Evolutionary conservation across 2,888 invertebrate species (phyloP).

Genomic region (Crematogaster levior): DNA sequence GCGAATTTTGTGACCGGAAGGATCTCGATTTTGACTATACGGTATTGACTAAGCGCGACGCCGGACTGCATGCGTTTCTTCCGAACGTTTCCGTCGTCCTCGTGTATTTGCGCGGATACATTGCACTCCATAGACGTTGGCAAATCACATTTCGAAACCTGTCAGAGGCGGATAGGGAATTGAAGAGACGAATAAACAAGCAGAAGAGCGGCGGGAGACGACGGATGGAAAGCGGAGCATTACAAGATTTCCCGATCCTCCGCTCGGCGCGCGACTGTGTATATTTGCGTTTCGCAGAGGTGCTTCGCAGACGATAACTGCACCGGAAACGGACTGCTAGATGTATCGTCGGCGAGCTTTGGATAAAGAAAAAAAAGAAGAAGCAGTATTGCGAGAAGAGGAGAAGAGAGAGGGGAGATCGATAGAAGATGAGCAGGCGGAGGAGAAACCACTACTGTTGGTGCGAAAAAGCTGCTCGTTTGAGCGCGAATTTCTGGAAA

Average conservation of each 20-base stretch:
- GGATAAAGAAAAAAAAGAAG: background rate
- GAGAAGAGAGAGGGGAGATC: constrained; percentile 52
- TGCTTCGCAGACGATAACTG: constrained; percentile 40
- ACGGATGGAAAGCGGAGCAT: constrained; percentile 40
- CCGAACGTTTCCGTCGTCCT: constrained; percentile 22
- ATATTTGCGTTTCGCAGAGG: constrained; percentile 51
- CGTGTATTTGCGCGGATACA: constrained; percentile 43
- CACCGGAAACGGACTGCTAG: constrained; percentile 19
- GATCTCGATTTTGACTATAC: background rate
- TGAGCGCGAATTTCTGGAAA: constrained; percentile 78
- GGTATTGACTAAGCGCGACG: constrained; percentile 14
- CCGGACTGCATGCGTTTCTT: constrained; percentile 20
- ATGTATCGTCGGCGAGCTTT: constrained; percentile 48
- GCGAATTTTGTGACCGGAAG: background rate
- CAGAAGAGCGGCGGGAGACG: constrained; percentile 21
- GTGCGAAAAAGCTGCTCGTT: constrained; percentile 75
- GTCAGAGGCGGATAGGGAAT: constrained; percentile 8
- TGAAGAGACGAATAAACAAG: constrained; percentile 50
- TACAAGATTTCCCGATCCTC: constrained; percentile 57
- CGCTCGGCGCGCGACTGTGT: constrained; percentile 26
- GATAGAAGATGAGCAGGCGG: constrained; percentile 46
- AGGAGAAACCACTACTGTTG: constrained; percentile 51
- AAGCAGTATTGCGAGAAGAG: constrained; percentile 20
- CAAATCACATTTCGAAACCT: constrained; percentile 43
- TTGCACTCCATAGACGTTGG: constrained; percentile 35